These are phyloP conservation scores for Psix sp. DNA, from an alignment of 1,140 invertebrate species.

Conservation along the genomic window DNA sequence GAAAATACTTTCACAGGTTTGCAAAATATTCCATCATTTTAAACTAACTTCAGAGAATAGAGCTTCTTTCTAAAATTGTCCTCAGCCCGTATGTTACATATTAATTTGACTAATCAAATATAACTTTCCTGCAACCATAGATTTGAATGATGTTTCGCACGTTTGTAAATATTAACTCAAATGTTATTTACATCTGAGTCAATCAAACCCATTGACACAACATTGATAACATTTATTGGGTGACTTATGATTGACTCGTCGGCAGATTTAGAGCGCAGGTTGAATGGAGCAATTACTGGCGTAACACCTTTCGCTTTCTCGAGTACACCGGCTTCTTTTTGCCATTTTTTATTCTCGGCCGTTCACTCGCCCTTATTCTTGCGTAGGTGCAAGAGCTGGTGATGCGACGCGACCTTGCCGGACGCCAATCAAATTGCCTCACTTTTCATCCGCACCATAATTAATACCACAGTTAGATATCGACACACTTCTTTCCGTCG, in stretches of 20 bases:
- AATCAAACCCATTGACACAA: no score
- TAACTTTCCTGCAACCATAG: no score
- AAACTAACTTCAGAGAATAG: no score
- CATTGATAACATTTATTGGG: not conserved
- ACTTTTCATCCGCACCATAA: slow-evolving; percentile 35
- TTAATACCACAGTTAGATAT: slow-evolving; percentile 23
- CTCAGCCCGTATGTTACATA: no score
- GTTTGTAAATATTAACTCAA: no score
- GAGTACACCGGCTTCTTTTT: slow-evolving; percentile 20
- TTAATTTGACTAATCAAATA: no score
- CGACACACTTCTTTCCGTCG: slow-evolving; percentile 29
- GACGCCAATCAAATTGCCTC: slow-evolving; percentile 48
- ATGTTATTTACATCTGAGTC: no score
- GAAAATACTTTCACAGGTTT: no score
- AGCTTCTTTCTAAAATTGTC: no score
- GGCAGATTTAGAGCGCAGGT: slow-evolving; percentile 16
- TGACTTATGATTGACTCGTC: slow-evolving; percentile 26
- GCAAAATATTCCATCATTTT: no score
- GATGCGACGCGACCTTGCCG: slow-evolving; percentile 36
- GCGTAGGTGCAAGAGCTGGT: slow-evolving; percentile 31
- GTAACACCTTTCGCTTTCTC: slow-evolving; percentile 52
- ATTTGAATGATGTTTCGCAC: no score
- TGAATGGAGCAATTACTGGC: slow-evolving; percentile 30
- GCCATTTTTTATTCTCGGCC: slow-evolving; percentile 3
- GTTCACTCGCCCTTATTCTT: slow-evolving; percentile 23